phyloP scores from a whole-genome alignment of 2,888 invertebrate genomes.

The Antitype chi region DNA sequence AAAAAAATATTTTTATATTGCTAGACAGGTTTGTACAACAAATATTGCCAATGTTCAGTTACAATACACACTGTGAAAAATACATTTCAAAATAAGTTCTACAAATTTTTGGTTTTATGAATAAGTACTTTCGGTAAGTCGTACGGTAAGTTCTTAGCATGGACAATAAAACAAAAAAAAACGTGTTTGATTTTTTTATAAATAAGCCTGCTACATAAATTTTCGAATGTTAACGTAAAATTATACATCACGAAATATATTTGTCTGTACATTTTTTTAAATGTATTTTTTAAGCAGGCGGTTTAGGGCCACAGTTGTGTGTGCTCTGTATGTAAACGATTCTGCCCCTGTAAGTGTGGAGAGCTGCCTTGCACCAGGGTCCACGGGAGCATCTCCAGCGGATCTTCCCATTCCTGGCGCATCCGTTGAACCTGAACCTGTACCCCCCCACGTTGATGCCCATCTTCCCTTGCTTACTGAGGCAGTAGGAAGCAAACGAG shows the following conservation, averaged over 20 bases:
- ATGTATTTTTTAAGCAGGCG: conserved; percentile 70
- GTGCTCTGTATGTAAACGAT: conserved; percentile 87
- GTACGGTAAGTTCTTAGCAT: background rate
- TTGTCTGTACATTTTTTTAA: conserved; percentile 30
- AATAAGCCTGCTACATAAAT: conserved; percentile 43
- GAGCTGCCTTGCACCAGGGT: conserved; percentile 88
- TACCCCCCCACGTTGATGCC: conserved; percentile 88
- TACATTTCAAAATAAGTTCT: conserved; percentile 45
- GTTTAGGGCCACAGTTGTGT: conserved; percentile 87
- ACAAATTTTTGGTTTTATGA: background rate
- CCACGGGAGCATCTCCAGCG: conserved; percentile 88
- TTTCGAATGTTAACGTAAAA: conserved; percentile 24
- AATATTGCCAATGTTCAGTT: conserved; percentile 27
- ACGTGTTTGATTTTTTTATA: conserved; percentile 38
- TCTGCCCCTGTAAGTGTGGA: conserved; percentile 86
- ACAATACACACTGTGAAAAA: conserved; percentile 36
- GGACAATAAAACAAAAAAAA: conserved; percentile 46
- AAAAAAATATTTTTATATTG: conserved; percentile 29
- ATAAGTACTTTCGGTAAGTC: background rate
- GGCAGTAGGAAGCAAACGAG: conserved; percentile 87
- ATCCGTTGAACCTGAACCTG: conserved; percentile 87
- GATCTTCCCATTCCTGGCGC: conserved; percentile 87
- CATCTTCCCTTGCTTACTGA: conserved; percentile 89
- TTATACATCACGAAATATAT: conserved; percentile 7
- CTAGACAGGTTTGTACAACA: conserved; percentile 22